A percentile compares a stretch with the other conserved stretches of the same genome.
phyloP scores from a whole-genome alignment of 1,140 invertebrate species.

The Hyposmocoma kahamanoa region DNA sequence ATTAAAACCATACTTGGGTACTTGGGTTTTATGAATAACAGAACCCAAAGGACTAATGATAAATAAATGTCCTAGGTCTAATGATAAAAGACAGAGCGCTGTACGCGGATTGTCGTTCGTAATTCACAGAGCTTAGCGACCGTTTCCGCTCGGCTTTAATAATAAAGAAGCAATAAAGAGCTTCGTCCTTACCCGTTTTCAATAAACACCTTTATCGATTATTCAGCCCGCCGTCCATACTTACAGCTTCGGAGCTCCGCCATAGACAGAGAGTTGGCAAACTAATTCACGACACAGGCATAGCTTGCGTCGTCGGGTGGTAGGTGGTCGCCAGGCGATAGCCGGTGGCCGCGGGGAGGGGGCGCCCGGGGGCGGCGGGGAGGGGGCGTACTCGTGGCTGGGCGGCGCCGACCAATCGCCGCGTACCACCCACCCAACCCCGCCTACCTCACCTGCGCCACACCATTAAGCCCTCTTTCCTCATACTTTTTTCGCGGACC shows the following conservation, averaged over 20 bases:
- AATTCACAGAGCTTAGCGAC: constrained; percentile 6
- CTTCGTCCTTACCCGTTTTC: constrained; percentile 69
- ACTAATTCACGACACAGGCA: constrained; percentile 72
- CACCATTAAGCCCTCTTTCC: constrained; percentile 63
- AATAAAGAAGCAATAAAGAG: constrained; percentile 70
- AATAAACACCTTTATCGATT: constrained; percentile 74
- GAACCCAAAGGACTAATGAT: too few relatives aligned
- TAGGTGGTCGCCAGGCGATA: constrained; percentile 56
- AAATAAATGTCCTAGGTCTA: too few relatives aligned
- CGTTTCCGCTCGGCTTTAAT: constrained; percentile 44
- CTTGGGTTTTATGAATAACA: too few relatives aligned
- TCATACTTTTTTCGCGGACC: constrained; percentile 66
- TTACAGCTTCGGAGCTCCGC: constrained; percentile 66
- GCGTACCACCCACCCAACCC: constrained; percentile 47
- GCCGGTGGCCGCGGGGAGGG: constrained; percentile 52
- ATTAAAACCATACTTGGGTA: too few relatives aligned
- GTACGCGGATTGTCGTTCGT: too few relatives aligned
- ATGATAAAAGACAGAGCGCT: too few relatives aligned
- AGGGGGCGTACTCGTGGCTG: constrained; percentile 54
- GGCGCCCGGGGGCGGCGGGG: constrained; percentile 16
- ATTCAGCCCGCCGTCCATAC: constrained; percentile 70
- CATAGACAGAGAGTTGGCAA: constrained; percentile 71
- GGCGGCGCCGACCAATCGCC: constrained; percentile 65
- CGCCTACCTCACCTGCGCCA: constrained; percentile 67
- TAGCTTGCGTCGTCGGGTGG: constrained; percentile 61